phyloP scores from a whole-genome alignment of 30 jellyfish, hydroid and myxozoan species.

The Turritopsis rubra region DNA sequence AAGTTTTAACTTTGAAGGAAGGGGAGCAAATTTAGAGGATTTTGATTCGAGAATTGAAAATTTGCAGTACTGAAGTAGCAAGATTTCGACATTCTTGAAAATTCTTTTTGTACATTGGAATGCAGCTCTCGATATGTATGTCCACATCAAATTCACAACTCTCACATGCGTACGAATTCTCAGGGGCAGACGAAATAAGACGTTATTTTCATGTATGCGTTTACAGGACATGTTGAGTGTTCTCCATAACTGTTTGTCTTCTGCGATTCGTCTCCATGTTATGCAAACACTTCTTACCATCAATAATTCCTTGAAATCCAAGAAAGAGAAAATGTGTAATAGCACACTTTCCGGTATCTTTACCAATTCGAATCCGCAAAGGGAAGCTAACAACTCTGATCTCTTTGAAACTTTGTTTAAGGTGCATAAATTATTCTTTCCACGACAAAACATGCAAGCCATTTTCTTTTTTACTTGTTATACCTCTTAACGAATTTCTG shows the following conservation, averaged over 20 bases:
- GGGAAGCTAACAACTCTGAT: background rate
- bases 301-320: background rate
- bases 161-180: background rate
- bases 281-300: background rate
- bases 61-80: conserved; percentile 8
- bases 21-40: background rate
- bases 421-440: conserved; percentile 19
- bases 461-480: background rate
- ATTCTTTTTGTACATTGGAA: background rate
- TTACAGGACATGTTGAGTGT: conserved; percentile 21
- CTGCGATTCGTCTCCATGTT: conserved; percentile 26
- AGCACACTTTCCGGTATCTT: conserved; percentile 9
- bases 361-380: background rate
- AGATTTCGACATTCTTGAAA: conserved; percentile 10
- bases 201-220: background rate
- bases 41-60: conserved; percentile 3
- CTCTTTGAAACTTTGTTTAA: background rate
- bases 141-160: conserved; percentile 32
- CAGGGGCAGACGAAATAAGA: background rate
- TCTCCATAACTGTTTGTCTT: conserved; percentile 29
- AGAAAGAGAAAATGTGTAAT: conserved; percentile 12
- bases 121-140: conserved; percentile 9
- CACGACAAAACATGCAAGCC: conserved; percentile 21
- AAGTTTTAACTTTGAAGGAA: conserved; percentile 15
- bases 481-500: background rate